Conservation (phyloP, 2,113 vertebrate genomes). For the Suncus etruscus region DNA sequence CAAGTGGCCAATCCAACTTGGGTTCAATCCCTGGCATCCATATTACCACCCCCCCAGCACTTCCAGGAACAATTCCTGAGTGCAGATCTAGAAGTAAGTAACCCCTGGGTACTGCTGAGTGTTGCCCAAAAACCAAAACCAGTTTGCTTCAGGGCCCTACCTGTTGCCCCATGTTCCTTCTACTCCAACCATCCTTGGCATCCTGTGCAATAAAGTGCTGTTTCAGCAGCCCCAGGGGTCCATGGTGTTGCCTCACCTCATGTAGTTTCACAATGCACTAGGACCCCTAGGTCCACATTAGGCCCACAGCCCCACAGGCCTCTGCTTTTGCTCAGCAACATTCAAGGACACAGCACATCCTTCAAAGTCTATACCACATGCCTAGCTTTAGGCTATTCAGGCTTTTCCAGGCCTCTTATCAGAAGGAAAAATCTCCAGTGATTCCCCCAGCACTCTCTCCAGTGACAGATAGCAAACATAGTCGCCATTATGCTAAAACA, state of each 20-base stretch:
- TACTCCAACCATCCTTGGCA: neutral
- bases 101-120: too few relatives aligned
- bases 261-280: neutral
- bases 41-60: too few relatives aligned
- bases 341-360: neutral
- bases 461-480: neutral
- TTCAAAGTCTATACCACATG: neutral
- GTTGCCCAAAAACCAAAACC: too few relatives aligned
- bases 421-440: neutral
- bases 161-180: neutral
- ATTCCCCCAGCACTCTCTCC: slow-evolving; percentile 2
- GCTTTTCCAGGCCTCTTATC: neutral
- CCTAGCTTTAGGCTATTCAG: neutral
- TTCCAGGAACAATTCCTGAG: too few relatives aligned
- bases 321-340: neutral
- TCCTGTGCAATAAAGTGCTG: neutral
- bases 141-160: neutral
- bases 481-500: neutral
- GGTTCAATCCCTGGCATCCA: too few relatives aligned
- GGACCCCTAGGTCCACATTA: rapidly evolving
- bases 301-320: neutral
- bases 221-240: neutral
- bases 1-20: too few relatives aligned
- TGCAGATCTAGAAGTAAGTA: too few relatives aligned
- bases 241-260: neutral